phyloP scores from a whole-genome alignment of 2,797 vertebrate species.

The Geotrypetes seraphini region DNA sequence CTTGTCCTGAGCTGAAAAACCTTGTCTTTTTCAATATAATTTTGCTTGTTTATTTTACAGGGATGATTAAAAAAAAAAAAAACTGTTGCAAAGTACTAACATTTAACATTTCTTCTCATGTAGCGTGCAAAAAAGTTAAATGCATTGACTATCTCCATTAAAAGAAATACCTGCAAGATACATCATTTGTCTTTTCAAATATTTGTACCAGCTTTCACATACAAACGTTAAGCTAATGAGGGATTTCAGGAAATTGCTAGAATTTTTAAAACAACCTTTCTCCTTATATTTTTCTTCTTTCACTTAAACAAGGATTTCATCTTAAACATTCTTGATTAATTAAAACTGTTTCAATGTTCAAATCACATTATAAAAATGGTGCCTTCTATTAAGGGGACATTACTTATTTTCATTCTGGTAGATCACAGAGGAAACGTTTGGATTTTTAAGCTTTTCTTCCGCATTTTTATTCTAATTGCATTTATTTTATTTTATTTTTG shows the following conservation, averaged over 20 bases:
- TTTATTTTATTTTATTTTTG: constrained; percentile 34
- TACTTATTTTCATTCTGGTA: too few relatives aligned
- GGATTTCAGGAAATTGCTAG: constrained; percentile 38
- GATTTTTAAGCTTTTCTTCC: constrained; percentile 22
- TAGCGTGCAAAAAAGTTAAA: constrained; percentile 54
- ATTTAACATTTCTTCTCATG: constrained; percentile 59
- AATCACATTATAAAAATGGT: constrained; percentile 48
- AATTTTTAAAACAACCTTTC: constrained; percentile 32
- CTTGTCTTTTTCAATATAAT: constrained; percentile 74
- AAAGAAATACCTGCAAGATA: too few relatives aligned
- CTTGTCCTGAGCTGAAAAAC: constrained; percentile 56
- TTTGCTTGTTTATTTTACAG: constrained; percentile 50
- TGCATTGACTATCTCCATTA: constrained; percentile 65
- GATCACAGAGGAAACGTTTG: constrained; percentile 10
- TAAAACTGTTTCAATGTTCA: constrained; percentile 39
- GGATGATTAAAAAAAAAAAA: constrained; percentile 56
- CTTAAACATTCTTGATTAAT: constrained; percentile 37
- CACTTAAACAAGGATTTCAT: too few relatives aligned
- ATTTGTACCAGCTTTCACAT: constrained; percentile 34
- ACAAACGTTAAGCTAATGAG: constrained; percentile 32
- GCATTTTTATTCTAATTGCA: constrained; percentile 17
- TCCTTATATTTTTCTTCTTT: constrained; percentile 33
- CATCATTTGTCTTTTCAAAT: constrained; percentile 40
- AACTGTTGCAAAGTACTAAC: constrained; percentile 75
- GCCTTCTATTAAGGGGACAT: constrained; percentile 58